Base-by-base conservation (phyloP, 2,797 vertebrate species). In the Gymnoscopelus microlampas region DNA sequence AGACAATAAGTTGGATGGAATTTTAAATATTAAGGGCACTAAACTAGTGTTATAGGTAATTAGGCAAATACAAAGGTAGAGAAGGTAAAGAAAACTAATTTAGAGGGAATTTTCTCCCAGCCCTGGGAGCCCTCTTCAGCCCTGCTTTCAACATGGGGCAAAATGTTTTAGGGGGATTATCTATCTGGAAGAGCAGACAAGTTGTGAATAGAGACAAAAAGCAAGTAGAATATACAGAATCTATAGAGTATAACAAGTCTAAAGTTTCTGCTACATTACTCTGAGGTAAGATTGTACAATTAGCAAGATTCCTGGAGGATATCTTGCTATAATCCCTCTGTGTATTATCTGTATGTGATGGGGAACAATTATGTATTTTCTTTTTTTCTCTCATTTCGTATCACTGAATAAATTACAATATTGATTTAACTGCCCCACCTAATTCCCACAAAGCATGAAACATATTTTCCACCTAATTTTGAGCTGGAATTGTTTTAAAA, bases 401-500 rank as follows among this genome's bases (percentile, higher is more conserved):
- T 81, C 69, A 23, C 60, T 74, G 77, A 81, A 85, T 87, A 89
- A 87, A 88, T 90, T 88, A 84, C 70, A 72, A 56, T 85, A 90
- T 91, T 89, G 89, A 90, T 89, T 90, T 78, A 85, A 80, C 74
- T 82, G 84, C 88, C 60, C 83, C 83, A 88, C 81, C 84, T 83
- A 88, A 89, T 86, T 82, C 88, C 79, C 81, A 82, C 85, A 87
- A 87, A 87, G 60, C 80, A 90, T 88, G 87, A 90, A 92, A 90
- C 88, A 90, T 68, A 85, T 12, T 29, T 26, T n/a, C 50, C 50
- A n/a, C 13, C n/a, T 51, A 3, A 51, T 51, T 51, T 13, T 51
- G 50, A 13, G n/a, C 50, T 13, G 12, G 50, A 51, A 51, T 13
- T 51, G n/a, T 13, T 51, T 51, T 51, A 51, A 51, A 51, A 51